These are phyloP conservation scores for Parambassis ranga DNA, from an alignment of 2,797 vertebrate genomes.

Conservation along the genomic window DNA sequence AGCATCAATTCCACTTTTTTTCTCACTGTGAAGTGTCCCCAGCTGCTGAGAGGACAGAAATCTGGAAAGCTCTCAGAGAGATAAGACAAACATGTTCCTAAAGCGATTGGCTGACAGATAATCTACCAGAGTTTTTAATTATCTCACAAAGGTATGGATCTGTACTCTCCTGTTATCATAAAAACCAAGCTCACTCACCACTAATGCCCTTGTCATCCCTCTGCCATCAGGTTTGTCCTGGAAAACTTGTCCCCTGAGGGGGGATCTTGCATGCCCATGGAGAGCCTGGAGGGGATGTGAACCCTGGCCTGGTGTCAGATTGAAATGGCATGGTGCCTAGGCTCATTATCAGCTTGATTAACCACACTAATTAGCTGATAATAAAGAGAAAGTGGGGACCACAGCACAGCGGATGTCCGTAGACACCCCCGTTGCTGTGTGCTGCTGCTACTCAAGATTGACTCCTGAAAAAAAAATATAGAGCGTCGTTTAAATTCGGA, in stretches of 20 bases:
- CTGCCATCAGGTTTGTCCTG: constrained; percentile 1
- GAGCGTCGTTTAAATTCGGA: neutral
- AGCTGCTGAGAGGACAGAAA: constrained; percentile 43
- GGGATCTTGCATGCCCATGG: constrained; percentile 14
- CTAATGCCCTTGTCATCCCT: neutral
- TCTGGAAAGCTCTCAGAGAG: constrained; percentile 23
- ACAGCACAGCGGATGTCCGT: constrained; percentile 21
- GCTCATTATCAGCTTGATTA: constrained; percentile 84
- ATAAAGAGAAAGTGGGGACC: constrained; percentile 61
- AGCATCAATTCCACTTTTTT: constrained; percentile 24
- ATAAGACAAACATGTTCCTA: constrained; percentile 23
- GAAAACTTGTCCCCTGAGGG: constrained; percentile 15
- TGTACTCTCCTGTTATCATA: neutral
- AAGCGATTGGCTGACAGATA: constrained; percentile 5
- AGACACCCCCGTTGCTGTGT: constrained; percentile 35
- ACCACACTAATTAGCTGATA: constrained; percentile 81
- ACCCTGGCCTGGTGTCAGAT: constrained; percentile 68
- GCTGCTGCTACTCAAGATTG: constrained; percentile 43
- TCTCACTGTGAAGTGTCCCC: constrained; percentile 26
- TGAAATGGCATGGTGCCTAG: constrained; percentile 62
- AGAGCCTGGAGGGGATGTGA: constrained; percentile 42
- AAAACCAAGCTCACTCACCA: constrained; percentile 1
- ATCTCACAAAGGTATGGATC: neutral
- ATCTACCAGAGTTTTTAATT: constrained; percentile 11
- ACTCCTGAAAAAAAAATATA: too few species aligned